phyloP scores from a whole-genome alignment of 2,888 invertebrate genomes.

The Agrilus mali region DNA sequence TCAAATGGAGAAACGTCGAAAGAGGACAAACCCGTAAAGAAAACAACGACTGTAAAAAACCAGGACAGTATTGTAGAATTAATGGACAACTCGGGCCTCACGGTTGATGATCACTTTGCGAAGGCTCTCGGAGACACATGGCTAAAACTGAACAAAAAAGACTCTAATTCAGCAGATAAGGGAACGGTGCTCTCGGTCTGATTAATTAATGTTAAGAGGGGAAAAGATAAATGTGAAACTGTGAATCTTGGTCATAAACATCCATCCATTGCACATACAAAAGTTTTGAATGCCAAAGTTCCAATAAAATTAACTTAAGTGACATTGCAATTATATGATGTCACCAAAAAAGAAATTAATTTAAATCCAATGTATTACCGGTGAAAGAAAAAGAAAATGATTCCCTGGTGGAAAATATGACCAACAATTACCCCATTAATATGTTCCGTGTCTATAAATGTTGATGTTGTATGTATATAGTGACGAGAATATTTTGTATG shows the following conservation, averaged over 20 bases:
- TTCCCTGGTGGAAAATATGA: no score
- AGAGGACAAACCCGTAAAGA: conserved; percentile 17
- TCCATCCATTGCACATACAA: neutral
- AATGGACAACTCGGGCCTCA: conserved; percentile 47
- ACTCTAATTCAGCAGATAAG: conserved; percentile 33
- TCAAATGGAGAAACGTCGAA: conserved; percentile 31
- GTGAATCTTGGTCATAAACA: no score
- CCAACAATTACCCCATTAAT: no score
- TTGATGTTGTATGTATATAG: no score
- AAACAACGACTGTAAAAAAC: conserved; percentile 14
- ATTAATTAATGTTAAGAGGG: conserved; percentile 6
- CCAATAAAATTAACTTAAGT: no score
- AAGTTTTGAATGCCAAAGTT: neutral
- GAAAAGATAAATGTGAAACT: neutral
- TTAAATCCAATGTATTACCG: neutral
- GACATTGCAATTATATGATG: no score
- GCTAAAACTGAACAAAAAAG: conserved; percentile 57
- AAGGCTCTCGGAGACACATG: conserved; percentile 81
- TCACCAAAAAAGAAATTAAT: no score
- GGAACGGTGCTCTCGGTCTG: conserved; percentile 27
- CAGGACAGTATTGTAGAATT: conserved; percentile 37
- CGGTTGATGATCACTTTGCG: conserved; percentile 86
- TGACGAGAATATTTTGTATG: no score
- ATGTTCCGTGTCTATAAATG: no score
- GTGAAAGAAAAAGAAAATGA: conserved; percentile 1